These are phyloP conservation scores for Bostrychus sinensis DNA, from an alignment of 2,113 vertebrate species.

Conservation along the genomic window DNA sequence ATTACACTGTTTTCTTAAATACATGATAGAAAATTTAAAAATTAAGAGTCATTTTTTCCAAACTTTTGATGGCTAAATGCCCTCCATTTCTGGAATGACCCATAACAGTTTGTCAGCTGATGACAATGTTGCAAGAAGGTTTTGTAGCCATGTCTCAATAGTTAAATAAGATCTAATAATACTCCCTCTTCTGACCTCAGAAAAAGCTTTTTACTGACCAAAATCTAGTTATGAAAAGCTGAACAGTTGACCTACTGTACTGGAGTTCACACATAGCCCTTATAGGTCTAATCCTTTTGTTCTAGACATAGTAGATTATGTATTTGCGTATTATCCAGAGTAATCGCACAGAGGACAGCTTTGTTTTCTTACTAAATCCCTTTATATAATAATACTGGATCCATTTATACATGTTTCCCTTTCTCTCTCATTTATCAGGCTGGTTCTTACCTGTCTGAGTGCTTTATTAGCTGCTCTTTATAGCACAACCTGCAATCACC, in stretches of 20 bases:
- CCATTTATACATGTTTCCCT: slow-evolving; percentile 27
- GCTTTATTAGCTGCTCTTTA: slow-evolving; percentile 34
- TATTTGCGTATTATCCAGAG: slow-evolving; percentile 31
- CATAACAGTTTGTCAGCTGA: no score
- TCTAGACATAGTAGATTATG: slow-evolving; percentile 29
- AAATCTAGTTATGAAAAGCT: not conserved
- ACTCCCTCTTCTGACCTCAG: not conserved
- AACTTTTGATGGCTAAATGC: no score
- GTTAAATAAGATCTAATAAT: not conserved
- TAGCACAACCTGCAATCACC: slow-evolving; percentile 25
- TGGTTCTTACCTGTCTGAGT: slow-evolving; percentile 33
- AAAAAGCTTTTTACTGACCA: not conserved
- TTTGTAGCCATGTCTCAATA: not conserved
- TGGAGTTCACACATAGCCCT: slow-evolving; percentile 12
- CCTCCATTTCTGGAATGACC: no score
- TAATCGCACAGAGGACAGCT: slow-evolving; percentile 42
- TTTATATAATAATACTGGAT: slow-evolving; percentile 56
- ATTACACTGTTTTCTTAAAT: no score
- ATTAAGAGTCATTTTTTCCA: no score
- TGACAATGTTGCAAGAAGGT: not conserved
- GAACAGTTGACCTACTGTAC: slow-evolving; percentile 5
- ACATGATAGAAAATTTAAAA: no score
- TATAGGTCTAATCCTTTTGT: slow-evolving; percentile 21
- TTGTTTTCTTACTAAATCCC: slow-evolving; percentile 47
- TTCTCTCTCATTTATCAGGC: slow-evolving; percentile 14